phyloP scores from a whole-genome alignment of 1,140 invertebrate genomes.

The Paracyclopina nana region DNA sequence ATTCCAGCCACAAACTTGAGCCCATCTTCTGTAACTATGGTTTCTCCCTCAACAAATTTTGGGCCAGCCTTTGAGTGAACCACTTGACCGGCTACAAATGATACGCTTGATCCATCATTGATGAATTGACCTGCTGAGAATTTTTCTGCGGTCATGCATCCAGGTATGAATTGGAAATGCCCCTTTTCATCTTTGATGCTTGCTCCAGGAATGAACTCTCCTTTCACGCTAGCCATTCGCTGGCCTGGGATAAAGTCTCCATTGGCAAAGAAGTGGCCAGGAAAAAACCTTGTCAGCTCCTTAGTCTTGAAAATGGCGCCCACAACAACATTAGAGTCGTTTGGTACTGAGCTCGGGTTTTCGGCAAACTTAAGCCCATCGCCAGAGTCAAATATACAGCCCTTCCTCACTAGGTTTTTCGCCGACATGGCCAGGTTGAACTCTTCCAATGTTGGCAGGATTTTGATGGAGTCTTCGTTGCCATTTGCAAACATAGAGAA shows the following conservation, averaged over 20 bases:
- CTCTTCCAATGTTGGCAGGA: constrained; percentile 9
- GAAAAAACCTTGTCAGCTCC: constrained; percentile 3
- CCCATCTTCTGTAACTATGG: constrained; percentile 20
- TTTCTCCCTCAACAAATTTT: constrained; percentile 26
- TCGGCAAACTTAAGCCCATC: constrained; percentile 9
- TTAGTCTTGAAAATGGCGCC: constrained; percentile 9
- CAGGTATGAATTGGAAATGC: constrained; percentile 13
- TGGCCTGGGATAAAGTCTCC: constrained; percentile 19
- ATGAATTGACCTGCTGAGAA: constrained; percentile 41
- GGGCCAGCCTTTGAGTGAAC: constrained; percentile 22
- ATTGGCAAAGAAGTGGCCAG: constrained; percentile 3
- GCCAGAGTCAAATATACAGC: constrained; percentile 12
- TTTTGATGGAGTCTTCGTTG: constrained; percentile 13
- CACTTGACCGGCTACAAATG: constrained; percentile 26
- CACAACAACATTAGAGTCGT: constrained; percentile 8
- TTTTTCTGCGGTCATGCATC: constrained; percentile 23
- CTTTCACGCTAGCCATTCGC: constrained; percentile 18
- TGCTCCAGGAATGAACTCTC: constrained; percentile 18
- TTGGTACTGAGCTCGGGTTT: background rate
- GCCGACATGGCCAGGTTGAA: background rate
- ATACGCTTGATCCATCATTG: constrained; percentile 35
- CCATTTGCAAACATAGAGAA: constrained; percentile 14
- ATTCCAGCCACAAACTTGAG: constrained; percentile 23
- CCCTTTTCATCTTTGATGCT: constrained; percentile 3
- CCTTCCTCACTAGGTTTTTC: background rate